These are phyloP conservation scores for Sylvicapra grimmia DNA, from an alignment of 2,113 vertebrate genomes.

Conservation along the genomic window DNA sequence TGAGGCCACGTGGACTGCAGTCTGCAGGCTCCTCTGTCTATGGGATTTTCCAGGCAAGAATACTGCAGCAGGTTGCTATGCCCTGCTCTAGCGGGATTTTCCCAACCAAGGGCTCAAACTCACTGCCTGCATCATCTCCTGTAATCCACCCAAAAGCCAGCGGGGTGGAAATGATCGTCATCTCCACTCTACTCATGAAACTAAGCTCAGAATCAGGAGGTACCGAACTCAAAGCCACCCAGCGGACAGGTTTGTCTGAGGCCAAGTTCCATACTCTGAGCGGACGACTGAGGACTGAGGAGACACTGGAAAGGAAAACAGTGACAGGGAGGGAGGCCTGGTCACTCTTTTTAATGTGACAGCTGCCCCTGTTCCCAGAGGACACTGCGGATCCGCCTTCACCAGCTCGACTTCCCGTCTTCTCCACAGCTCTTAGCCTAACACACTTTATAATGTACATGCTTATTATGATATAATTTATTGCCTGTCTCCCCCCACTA, in stretches of 20 bases:
- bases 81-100: background rate
- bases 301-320: background rate
- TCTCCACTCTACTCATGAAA: background rate
- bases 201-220: background rate
- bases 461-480: rapidly evolving
- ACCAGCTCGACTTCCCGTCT: background rate
- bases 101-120: background rate
- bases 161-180: background rate
- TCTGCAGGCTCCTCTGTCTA: background rate
- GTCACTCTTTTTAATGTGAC: background rate
- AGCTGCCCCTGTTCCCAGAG: background rate
- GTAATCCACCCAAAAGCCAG: background rate
- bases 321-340: rapidly evolving
- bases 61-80: background rate
- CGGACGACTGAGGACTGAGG: background rate
- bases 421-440: no score
- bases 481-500: rapidly evolving
- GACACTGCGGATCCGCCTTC: background rate
- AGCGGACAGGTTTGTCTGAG: background rate
- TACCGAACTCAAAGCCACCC: background rate
- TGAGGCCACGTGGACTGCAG: no score
- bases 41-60: background rate
- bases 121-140: background rate
- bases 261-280: background rate
- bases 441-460: rapidly evolving